phyloP scores from a whole-genome alignment of 2,888 invertebrate genomes.

The Drosophila paranaensis region DNA sequence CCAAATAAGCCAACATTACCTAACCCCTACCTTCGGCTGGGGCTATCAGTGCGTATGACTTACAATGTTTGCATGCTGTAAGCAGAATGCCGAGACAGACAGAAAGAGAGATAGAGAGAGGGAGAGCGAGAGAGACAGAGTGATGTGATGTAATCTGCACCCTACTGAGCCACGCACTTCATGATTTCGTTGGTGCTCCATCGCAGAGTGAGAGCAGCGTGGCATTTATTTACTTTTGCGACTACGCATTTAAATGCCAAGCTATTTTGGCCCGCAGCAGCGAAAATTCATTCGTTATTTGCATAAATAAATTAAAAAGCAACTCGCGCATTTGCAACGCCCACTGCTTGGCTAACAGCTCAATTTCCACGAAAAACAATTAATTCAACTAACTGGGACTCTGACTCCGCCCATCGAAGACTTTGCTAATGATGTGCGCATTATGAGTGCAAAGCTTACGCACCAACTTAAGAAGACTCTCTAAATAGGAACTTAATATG shows the following conservation, averaged over 20 bases:
- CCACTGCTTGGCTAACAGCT: constrained; percentile 51
- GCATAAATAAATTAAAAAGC: constrained; percentile 70
- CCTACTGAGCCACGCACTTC: constrained; percentile 39
- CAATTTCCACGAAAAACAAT: constrained; percentile 67
- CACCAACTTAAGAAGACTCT: constrained; percentile 23
- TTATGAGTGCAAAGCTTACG: constrained; percentile 51
- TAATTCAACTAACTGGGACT: constrained; percentile 49
- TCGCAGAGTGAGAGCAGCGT: background rate
- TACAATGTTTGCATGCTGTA: constrained; percentile 60
- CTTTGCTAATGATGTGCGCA: constrained; percentile 72
- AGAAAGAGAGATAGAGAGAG: background rate
- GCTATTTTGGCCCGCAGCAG: constrained; percentile 29
- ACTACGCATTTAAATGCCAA: constrained; percentile 43
- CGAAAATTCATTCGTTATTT: constrained; percentile 59
- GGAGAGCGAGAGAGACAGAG: background rate
- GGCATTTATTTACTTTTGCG: constrained; percentile 47
- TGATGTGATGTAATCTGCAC: constrained; percentile 33
- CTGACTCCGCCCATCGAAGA: constrained; percentile 50
- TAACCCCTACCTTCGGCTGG: background rate
- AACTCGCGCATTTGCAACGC: constrained; percentile 32
- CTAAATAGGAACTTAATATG: background rate
- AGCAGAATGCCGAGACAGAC: constrained; percentile 3
- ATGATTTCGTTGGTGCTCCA: constrained; percentile 16
- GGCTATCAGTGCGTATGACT: constrained; percentile 64
- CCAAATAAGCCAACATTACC: constrained; percentile 37